Base-by-base conservation (phyloP, 2,113 vertebrate genomes). In the Pyxicephalus adspersus region DNA sequence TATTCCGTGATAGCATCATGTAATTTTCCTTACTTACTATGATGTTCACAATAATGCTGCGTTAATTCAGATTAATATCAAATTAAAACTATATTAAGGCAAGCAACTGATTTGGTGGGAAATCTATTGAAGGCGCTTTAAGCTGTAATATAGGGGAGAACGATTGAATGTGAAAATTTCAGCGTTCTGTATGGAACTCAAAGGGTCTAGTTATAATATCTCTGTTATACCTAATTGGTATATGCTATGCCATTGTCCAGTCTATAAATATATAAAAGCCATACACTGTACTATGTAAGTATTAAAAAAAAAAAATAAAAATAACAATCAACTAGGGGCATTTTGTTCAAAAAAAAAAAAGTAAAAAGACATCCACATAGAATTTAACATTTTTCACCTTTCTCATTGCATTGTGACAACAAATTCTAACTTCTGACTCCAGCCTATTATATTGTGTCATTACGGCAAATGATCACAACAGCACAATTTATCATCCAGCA, bases 1-100 rank as follows among this genome's bases (percentile, higher is more conserved):
- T 74, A 74, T 74, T 74, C 54, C 23, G 71, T 74, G 71, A 74
- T 74, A 74, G 71, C 71, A 74, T 74, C 71, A 74, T 28, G 71
- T 74, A 58, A 74, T 60, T 74, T 74, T 60, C 20, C n/a, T 74
- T 60, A 58, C 54, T 74, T 74, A 74, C 57, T 74, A 60, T 58
- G 54, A 74, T 74, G 54, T 60, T 74, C 71, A 60, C 54, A 58
- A 74, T 74, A 74, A 74, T 74, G 58, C 71, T 74, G 71, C 38
- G 71, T 60, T 74, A 74, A 74, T 74, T 58, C 51, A 58, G 71
- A 74, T 74, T 74, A 74, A 74, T 74, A 60, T 74, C 55, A 74
- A 60, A 74, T 74, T 74, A 74, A 74, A 74, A 74, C 71, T 60
- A 38, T 74, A 74, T 74, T 74, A 74, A 29, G 29, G 20, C 22